Percentiles rank a stretch among this genome's conserved stretches.
phyloP scores from a whole-genome alignment of 2,888 invertebrate genomes.

The Dimorphilus gyrociliatus region DNA sequence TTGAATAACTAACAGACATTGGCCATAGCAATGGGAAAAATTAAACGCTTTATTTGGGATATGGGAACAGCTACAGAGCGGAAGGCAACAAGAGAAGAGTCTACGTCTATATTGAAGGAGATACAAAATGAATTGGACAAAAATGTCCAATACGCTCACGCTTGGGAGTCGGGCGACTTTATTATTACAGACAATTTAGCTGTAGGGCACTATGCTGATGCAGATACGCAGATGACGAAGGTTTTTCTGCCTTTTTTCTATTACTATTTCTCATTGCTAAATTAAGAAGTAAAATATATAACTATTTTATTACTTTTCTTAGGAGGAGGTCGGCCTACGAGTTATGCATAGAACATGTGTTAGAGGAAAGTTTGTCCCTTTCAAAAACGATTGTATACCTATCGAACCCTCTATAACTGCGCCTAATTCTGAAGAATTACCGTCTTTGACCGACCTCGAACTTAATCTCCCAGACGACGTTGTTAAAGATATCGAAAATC shows the following conservation, averaged over 20 bases:
- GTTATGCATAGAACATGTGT: constrained; percentile 26
- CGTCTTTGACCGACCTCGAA: too few species aligned
- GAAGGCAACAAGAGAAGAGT: constrained; percentile 16
- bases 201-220: constrained; percentile 27
- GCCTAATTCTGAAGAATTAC: too few species aligned
- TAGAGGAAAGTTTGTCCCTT: constrained; percentile 15
- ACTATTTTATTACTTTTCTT: too few species aligned
- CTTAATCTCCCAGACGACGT: too few species aligned
- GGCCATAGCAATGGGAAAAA: constrained; percentile 30
- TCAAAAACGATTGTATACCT: too few species aligned
- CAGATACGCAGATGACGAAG: constrained; percentile 22
- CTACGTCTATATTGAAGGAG: constrained; percentile 16
- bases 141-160: constrained; percentile 7
- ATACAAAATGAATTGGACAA: constrained; percentile 21
- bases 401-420: too few species aligned
- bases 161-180: constrained; percentile 27
- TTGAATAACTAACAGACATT: constrained; percentile 19
- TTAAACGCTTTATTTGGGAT: constrained; percentile 23
- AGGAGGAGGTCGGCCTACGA: constrained; percentile 20
- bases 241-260: too few species aligned
- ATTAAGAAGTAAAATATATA: too few species aligned
- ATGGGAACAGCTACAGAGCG: constrained; percentile 15
- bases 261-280: too few species aligned
- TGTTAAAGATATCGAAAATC: too few species aligned
- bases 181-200: constrained; percentile 30